Percentiles rank a stretch among this genome's conserved stretches.
phyloP scores from a whole-genome alignment of 2,797 vertebrate species.

The Epinephelus coioides region DNA sequence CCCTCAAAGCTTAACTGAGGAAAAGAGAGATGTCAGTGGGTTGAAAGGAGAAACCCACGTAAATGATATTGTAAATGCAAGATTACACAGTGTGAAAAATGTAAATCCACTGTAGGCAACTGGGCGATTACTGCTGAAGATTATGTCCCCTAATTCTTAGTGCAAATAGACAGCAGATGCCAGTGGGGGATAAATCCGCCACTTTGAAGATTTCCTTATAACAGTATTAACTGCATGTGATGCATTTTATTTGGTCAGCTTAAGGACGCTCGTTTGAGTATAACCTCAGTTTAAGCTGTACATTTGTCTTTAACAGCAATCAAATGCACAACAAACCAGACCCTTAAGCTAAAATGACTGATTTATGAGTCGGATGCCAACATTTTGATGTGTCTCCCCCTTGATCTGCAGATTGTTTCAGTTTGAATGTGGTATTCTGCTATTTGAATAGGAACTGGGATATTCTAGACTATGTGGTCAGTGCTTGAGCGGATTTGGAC shows the following conservation, averaged over 20 bases:
- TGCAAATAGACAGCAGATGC: conserved; percentile 72
- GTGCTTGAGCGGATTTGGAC: conserved; percentile 57
- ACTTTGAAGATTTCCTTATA: conserved; percentile 79
- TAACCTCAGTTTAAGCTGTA: conserved; percentile 37
- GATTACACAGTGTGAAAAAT: conserved; percentile 86
- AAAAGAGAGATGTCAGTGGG: conserved; percentile 81
- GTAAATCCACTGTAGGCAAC: conserved; percentile 82
- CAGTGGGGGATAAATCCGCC: conserved; percentile 69
- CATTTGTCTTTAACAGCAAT: conserved; percentile 58
- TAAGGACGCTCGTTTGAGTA: conserved; percentile 43
- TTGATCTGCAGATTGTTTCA: conserved; percentile 74
- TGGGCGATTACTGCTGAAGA: conserved; percentile 80
- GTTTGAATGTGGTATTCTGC: conserved; percentile 68
- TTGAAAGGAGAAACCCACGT: conserved; percentile 80
- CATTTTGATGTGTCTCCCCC: conserved; percentile 45
- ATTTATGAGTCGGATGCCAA: conserved; percentile 59
- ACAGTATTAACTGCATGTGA: conserved; percentile 58
- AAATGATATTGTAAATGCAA: conserved; percentile 86
- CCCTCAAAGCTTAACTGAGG: conserved; percentile 72
- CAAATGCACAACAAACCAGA: conserved; percentile 55
- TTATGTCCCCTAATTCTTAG: conserved; percentile 81
- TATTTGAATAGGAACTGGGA: conserved; percentile 61
- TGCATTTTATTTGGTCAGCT: conserved; percentile 63
- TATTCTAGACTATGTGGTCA: conserved; percentile 75
- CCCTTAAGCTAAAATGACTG: conserved; percentile 48